A percentile compares a stretch with the other conserved stretches of the same genome.
Conservation (phyloP, 2,113 vertebrate genomes). For the Zapus hudsonius region DNA sequence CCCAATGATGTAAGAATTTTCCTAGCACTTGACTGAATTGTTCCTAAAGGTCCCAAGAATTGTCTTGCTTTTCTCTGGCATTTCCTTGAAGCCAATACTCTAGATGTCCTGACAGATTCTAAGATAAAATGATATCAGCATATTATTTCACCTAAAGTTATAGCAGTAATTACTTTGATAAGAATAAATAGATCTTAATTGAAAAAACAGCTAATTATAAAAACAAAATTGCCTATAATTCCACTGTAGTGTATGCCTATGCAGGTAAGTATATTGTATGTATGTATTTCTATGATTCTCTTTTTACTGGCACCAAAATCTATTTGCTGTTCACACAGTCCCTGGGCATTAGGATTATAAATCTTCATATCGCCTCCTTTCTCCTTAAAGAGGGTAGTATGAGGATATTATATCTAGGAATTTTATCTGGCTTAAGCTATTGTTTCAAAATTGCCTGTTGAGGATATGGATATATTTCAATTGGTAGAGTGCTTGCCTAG, state of each 20-base stretch:
- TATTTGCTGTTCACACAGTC: not conserved
- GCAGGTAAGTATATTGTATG: not conserved
- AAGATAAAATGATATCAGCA: not conserved
- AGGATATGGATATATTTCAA: too few species aligned
- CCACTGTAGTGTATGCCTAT: not conserved
- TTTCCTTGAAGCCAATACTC: not conserved
- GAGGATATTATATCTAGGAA: not conserved
- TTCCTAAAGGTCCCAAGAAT: too few species aligned
- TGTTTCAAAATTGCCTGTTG: not conserved
- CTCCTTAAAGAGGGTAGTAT: not conserved
- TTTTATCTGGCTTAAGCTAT: not conserved
- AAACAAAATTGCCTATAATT: not conserved
- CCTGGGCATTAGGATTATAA: not conserved
- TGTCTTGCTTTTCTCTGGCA: not conserved
- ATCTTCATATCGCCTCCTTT: not conserved
- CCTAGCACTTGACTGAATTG: not conserved
- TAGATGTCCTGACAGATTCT: not conserved
- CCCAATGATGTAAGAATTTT: not conserved
- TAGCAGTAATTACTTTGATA: not conserved
- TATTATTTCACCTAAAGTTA: slow-evolving; percentile 18
- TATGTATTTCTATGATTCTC: not conserved
- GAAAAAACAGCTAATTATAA: not conserved
- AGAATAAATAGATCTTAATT: not conserved
- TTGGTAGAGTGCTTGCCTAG: too few species aligned
- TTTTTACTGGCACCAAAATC: not conserved